Evolutionary conservation across 2,888 invertebrate genomes (phyloP).

Genomic region (Pherbina coryleti): DNA sequence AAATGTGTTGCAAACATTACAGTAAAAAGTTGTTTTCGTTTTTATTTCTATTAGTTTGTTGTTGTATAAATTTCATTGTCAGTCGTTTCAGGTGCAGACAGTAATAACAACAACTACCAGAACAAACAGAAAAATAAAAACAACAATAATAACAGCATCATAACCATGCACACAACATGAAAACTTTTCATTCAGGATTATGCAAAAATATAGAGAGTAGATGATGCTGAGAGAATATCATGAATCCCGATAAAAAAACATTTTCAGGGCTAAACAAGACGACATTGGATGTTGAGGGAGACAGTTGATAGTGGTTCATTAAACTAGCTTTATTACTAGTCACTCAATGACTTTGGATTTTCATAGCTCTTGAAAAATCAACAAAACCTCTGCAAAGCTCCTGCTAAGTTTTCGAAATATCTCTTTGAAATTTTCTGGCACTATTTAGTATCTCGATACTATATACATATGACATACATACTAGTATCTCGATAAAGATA

Average conservation of each 20-base stretch:
- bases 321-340: too few species aligned
- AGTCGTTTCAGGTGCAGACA: slow-evolving; percentile 26
- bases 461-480: too few species aligned
- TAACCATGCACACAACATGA: neutral
- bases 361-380: too few species aligned
- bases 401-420: too few species aligned
- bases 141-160: neutral
- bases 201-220: neutral
- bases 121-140: neutral
- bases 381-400: too few species aligned
- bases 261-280: neutral
- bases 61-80: slow-evolving; percentile 19
- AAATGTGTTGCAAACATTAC: neutral
- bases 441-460: too few species aligned
- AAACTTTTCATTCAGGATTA: neutral
- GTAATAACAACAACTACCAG: neutral
- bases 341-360: too few species aligned
- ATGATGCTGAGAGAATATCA: neutral
- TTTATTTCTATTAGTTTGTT: neutral
- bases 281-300: too few species aligned
- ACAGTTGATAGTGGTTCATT: too few species aligned
- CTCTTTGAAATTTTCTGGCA: too few species aligned
- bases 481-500: too few species aligned
- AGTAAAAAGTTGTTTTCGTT: neutral
- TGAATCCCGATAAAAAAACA: neutral